These are phyloP conservation scores for Antechinus stuartii DNA, from an alignment of 2,113 vertebrate species.

Conservation along the genomic window DNA sequence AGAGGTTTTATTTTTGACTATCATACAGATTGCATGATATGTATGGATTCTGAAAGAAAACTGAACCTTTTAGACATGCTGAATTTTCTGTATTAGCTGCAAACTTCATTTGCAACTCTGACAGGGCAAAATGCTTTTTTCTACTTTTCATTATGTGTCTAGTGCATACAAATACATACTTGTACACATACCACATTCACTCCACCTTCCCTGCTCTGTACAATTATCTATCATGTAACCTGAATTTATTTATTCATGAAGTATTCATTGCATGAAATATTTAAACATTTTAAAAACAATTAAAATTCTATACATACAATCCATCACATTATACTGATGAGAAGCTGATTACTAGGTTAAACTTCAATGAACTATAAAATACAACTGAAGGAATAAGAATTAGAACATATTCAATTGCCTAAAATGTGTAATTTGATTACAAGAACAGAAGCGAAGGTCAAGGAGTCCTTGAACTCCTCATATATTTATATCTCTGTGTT, in stretches of 20 bases:
- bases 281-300: constrained; percentile 55
- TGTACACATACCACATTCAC: not conserved
- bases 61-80: constrained; percentile 22
- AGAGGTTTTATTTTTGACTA: constrained; percentile 8
- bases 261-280: constrained; percentile 66
- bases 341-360: constrained; percentile 57
- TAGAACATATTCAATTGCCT: constrained; percentile 36
- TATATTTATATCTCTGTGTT: constrained; percentile 51
- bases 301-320: constrained; percentile 55
- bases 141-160: constrained; percentile 43
- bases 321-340: constrained; percentile 55
- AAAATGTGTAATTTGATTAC: constrained; percentile 66
- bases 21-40: not conserved
- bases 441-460: constrained; percentile 58
- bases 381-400: constrained; percentile 45
- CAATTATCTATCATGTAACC: constrained; percentile 20
- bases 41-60: constrained; percentile 37
- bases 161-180: constrained; percentile 30
- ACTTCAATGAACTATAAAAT: constrained; percentile 52
- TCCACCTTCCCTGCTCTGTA: constrained; percentile 23
- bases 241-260: constrained; percentile 67
- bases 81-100: constrained; percentile 42
- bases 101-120: constrained; percentile 53
- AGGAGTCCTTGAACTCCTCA: constrained; percentile 58
- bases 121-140: constrained; percentile 47